Conservation (phyloP, 2,797 vertebrate genomes). For the Hemitrygon akajei region DNA sequence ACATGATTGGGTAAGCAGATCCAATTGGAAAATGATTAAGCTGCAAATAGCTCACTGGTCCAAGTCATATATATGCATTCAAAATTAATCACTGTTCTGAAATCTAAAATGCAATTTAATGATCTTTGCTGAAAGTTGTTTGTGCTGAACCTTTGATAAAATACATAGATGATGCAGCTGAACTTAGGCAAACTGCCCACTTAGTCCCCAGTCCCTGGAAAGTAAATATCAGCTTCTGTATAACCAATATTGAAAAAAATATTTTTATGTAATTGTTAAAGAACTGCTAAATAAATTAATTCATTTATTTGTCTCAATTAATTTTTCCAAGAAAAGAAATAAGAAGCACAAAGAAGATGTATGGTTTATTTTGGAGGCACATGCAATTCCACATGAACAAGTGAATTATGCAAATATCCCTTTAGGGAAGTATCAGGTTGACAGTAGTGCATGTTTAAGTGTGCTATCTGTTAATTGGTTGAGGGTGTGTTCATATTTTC, state of each 20-base stretch:
- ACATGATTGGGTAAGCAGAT: conserved; percentile 54
- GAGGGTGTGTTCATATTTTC: background rate
- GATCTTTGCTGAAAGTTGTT: conserved; percentile 31
- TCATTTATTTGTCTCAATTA: background rate
- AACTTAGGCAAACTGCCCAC: conserved; percentile 10
- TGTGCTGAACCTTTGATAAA: background rate
- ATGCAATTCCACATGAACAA: background rate
- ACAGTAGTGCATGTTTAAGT: background rate
- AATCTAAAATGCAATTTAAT: conserved; percentile 32
- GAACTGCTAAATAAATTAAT: conserved; percentile 7
- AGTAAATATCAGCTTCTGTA: background rate
- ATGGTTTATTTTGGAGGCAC: background rate
- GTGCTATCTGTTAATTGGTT: background rate
- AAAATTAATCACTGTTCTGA: conserved; percentile 43
- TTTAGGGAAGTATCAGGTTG: background rate
- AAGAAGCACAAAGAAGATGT: background rate
- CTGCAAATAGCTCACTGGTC: conserved; percentile 53
- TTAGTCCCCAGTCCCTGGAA: background rate
- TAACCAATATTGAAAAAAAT: background rate
- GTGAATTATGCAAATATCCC: background rate
- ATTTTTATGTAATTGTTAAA: background rate
- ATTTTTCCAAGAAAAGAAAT: background rate
- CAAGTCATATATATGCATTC: conserved; percentile 47
- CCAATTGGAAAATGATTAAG: conserved; percentile 56
- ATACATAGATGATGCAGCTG: background rate